Evolutionary conservation across 1,140 invertebrate genomes (phyloP), one percentile per base, ranked within the genome.

Genomic region (Leptopilina clavipes): DNA sequence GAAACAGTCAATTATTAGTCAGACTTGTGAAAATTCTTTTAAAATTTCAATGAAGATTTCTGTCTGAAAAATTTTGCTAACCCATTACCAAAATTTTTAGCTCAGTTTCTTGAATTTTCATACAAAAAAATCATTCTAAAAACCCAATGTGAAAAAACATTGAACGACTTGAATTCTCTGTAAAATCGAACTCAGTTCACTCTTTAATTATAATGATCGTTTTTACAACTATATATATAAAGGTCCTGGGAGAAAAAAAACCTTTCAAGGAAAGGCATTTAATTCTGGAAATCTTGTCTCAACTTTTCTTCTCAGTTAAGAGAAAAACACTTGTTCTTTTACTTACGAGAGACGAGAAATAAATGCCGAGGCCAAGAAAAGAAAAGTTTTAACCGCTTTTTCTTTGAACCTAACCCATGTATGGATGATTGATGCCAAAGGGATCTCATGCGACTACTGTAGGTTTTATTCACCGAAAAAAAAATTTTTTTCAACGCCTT

Each of bases 351-450:
- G 22, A 3, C 8, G 56, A 25, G 56, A 31, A 65, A 25, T 56
- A 31, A 43, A 48, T 12, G 25, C 22, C 8, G 14, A 22, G 19
- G 37, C 19, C 5, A 11, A 59, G 70, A 31, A 22, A 22, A 14
- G 25, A 31, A 18, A 43, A 70, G 22, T 76, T 74, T 76, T 14
- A 45, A 17, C 54, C 18, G 37, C 54, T 65, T 65, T 65, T 65
- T 65, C 22, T 12, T 12, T 10, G 14, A 25, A 25, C 56, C 22
- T 25, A 77, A 77, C 45, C 25, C 25, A 31, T 31, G 43, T 31
- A 31, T 31, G 25, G 14, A 76, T 74, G 70, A 77, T 75, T 43
- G 78, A 79, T 79, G 70, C 25, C 52, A 45, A 73, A 31, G 25
- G 25, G 78, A 31, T 9, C 45, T 54, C 11, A 17, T 45, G 43